Evolutionary conservation across 2,113 vertebrate genomes (phyloP), one percentile per base, ranked within the genome.

Genomic region (Oryctolagus cuniculus): DNA sequence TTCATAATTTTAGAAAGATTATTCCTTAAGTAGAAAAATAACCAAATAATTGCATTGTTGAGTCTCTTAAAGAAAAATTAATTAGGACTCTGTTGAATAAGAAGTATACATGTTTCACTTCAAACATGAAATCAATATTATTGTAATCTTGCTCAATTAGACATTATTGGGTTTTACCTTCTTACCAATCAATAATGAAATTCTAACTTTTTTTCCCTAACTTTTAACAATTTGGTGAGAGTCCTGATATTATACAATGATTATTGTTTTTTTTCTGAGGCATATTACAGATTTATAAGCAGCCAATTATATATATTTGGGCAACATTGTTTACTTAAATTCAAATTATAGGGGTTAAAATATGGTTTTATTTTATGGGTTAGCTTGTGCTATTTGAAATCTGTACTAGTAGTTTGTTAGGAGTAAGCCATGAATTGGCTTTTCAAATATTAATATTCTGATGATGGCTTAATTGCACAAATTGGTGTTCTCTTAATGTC

Each of bases 11-110:
- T 86, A 88, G 24, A 58, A 70, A 84, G 38, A 92, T 90, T 19
- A 81, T 70, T 72, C 75, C 70, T 77, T 88, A 34, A 87, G 36
- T 61, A 78, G 38, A 86, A 95, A 93, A 82, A 89, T 83, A 86
- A 75, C 6, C 49, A 95, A 85, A 21, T 90, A 78, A 53, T 81
- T 89, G 38, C 22, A 44, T 10, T 86, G 44, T 78, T 88, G 58
- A 85, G 87, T 19, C 10, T 53, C 6, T 12, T 66, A 58, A 5
- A 36, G 27, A 2, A 95, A 92, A 94, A 79, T 74, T 61, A 73
- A 34, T 73, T 63, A 10, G 15, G 0, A 73, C 86, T 95, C 31
- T 80, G 29, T 80, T 22, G 2, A 88, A 27, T n/a, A 79, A 81
- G 21, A 67, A 72, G 87, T 66, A 80, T 67, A 44, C 29, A 82